Base-by-base conservation (phyloP, 2,797 vertebrate genomes). In the Leptoclinus maculatus region DNA sequence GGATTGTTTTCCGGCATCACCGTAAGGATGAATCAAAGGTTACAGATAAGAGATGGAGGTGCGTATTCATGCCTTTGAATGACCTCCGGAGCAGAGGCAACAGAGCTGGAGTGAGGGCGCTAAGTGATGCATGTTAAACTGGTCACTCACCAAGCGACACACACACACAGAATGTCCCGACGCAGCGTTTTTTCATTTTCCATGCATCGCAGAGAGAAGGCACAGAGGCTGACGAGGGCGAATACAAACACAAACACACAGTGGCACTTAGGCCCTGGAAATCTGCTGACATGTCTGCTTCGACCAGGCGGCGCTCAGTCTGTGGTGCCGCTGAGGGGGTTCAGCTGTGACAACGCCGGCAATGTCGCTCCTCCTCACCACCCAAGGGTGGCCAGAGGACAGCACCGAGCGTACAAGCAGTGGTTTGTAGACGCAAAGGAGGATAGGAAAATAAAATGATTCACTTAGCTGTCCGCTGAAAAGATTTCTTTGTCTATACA, bases 241-340 rank as follows among this genome's bases (percentile, higher is more conserved):
- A 85, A 90, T 82, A 80, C 86, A 81, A 45, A 87, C 73, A 74
- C 68, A 80, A 60, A 85, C 73, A 82, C 84, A 80, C 71, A 67
- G 78, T 57, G 73, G 76, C 86, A 88, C 88, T 90, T 76, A 72
- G 88, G 85, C 78, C 67, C 54, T 76, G 87, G 87, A 92, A 94
- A 92, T 91, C 72, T 91, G 94, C 93, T 93, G 93, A 95, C 93
- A 88, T 77, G 83, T 88, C 76, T 82, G 83, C 85, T 87, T 84
- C 38, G 74, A 82, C 63, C 83, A 82, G 91, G 85, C 87, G 87
- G 86, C 83, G 29, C 83, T 87, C 83, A 77, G 89, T 88, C 87
- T 90, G 88, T 88, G 85, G 79, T 73, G 82, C 86, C 83, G 79
- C 76, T 0, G 76, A 83, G 87, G 87, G 21, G 38, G 70, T 82